phyloP scores from a whole-genome alignment of 2,888 invertebrate species.

The Melipona bicolor region DNA sequence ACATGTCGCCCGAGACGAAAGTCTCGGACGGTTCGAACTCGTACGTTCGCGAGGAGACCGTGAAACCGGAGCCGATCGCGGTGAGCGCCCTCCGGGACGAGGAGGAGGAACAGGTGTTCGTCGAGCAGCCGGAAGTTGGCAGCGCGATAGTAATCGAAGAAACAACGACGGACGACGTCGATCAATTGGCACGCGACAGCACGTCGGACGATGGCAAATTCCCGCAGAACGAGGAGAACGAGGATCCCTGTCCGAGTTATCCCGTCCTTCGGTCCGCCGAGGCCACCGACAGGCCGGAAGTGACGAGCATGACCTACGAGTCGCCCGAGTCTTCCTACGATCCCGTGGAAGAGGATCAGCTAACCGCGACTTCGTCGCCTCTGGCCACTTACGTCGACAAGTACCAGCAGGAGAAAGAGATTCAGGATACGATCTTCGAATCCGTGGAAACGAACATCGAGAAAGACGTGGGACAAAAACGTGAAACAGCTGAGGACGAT shows the following conservation, averaged over 20 bases:
- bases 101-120: constrained; percentile 50
- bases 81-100: constrained; percentile 36
- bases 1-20: constrained; percentile 63
- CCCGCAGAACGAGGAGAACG: constrained; percentile 20
- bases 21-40: not conserved
- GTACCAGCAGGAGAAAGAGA: constrained; percentile 56
- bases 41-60: constrained; percentile 11
- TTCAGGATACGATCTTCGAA: constrained; percentile 9
- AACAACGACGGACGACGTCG: constrained; percentile 37
- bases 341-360: not conserved
- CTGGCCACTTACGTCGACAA: constrained; percentile 35
- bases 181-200: constrained; percentile 9
- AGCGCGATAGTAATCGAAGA: constrained; percentile 44
- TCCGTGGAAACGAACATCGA: not conserved
- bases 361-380: not conserved
- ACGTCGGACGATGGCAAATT: constrained; percentile 35
- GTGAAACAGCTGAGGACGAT: constrained; percentile 11
- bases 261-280: constrained; percentile 1
- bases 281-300: constrained; percentile 21
- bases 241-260: constrained; percentile 22
- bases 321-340: constrained; percentile 14
- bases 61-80: constrained; percentile 37
- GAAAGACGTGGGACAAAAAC: not conserved
- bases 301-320: not conserved
- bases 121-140: constrained; percentile 48